Conservation (phyloP, 2,797 vertebrate genomes). For the Crenuchus spilurus region DNA sequence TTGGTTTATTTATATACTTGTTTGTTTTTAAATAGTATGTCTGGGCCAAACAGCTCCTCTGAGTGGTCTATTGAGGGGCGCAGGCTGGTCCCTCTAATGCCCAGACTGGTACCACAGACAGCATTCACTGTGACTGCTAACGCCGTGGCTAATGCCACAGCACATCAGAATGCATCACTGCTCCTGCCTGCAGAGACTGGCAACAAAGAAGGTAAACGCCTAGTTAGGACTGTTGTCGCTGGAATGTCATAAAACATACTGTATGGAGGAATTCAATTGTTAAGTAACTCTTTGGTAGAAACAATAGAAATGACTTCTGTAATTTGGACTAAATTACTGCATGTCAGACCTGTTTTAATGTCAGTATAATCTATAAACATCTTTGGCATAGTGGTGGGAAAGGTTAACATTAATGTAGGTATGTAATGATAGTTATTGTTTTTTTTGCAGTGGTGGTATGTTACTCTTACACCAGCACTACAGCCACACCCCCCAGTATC, state of each 20-base stretch:
- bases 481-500: conserved; percentile 88
- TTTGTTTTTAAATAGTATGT: conserved; percentile 84
- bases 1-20: not conserved
- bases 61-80: conserved; percentile 98
- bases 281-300: too few relatives aligned
- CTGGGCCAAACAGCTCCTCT: conserved; percentile 96
- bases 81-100: conserved; percentile 94
- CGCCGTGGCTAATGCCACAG: conserved; percentile 88
- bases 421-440: conserved; percentile 33
- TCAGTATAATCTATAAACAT: too few relatives aligned
- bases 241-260: too few relatives aligned
- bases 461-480: conserved; percentile 97
- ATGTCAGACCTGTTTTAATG: too few relatives aligned
- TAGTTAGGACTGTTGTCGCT: too few relatives aligned
- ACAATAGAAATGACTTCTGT: too few relatives aligned
- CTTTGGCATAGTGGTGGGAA: too few relatives aligned
- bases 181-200: conserved; percentile 92
- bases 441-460: conserved; percentile 90
- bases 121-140: conserved; percentile 96
- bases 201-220: conserved; percentile 91
- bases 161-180: conserved; percentile 92
- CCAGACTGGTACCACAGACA: conserved; percentile 94
- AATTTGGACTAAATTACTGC: too few relatives aligned
- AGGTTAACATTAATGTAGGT: not conserved
- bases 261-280: too few relatives aligned